A percentile compares a stretch with the other conserved stretches of the same genome.
These are phyloP conservation scores for Vulpes vulpes DNA, from an alignment of 2,113 vertebrate genomes.

Conservation along the genomic window DNA sequence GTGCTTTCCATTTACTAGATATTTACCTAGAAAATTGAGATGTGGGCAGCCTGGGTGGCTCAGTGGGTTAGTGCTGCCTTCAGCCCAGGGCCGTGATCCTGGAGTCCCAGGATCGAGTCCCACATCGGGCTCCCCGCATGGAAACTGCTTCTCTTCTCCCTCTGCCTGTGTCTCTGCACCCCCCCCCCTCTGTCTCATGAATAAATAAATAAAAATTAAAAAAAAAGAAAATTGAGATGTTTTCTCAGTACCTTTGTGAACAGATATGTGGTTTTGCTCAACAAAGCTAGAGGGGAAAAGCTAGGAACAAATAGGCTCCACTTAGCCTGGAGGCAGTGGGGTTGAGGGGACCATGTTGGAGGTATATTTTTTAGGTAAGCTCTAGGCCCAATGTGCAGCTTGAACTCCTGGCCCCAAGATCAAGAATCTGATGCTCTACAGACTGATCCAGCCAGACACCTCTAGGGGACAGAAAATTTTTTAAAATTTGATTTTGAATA, in stretches of 20 bases:
- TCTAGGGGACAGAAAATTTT: neutral
- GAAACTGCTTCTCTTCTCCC: no score
- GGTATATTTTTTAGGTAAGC: neutral
- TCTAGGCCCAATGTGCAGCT: neutral
- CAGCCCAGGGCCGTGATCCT: no score
- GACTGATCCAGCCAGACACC: neutral
- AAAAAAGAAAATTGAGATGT: neutral
- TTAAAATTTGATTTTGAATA: neutral
- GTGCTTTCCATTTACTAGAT: neutral
- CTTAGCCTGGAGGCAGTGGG: neutral
- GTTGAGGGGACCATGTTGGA: neutral
- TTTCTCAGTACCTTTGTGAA: neutral
- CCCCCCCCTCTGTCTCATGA: no score
- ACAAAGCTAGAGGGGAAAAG: neutral
- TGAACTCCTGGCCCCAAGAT: neutral
- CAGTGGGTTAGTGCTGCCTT: no score
- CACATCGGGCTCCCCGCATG: no score
- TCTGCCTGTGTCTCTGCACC: no score
- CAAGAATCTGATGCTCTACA: neutral
- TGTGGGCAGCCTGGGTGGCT: neutral
- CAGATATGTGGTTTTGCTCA: neutral
- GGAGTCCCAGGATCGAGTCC: no score
- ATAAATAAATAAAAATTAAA: no score
- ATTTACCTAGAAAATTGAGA: neutral
- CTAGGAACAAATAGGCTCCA: neutral